These are phyloP conservation scores for Penaeus indicus DNA, from an alignment of 1,140 invertebrate genomes.

Conservation along the genomic window DNA sequence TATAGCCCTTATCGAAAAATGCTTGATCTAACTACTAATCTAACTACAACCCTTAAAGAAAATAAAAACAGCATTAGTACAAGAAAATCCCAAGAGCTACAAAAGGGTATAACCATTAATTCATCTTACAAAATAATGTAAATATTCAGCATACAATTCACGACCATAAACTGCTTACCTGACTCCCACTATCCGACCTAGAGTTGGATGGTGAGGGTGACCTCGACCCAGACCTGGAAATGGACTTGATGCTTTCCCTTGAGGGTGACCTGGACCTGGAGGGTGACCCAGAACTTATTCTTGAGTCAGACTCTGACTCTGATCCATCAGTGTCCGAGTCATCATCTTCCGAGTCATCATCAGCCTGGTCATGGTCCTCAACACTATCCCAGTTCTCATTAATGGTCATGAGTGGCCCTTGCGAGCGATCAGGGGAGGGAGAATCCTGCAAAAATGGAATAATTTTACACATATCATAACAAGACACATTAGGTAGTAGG, in stretches of 20 bases:
- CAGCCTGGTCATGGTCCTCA: constrained; percentile 61
- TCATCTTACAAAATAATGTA: background rate
- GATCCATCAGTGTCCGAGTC: constrained; percentile 54
- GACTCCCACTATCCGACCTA: constrained; percentile 56
- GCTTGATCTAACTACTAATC: no score
- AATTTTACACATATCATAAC: background rate
- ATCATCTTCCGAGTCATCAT: constrained; percentile 65
- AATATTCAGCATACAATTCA: background rate
- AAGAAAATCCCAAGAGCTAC: no score
- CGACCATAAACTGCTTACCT: constrained; percentile 4
- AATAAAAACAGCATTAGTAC: no score
- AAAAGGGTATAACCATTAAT: background rate
- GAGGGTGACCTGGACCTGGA: constrained; percentile 38
- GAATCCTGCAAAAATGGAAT: constrained; percentile 62
- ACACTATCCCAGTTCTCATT: constrained; percentile 67
- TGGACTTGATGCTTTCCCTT: constrained; percentile 47
- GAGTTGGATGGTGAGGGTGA: constrained; percentile 56
- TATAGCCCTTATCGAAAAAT: no score
- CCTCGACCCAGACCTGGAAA: constrained; percentile 26
- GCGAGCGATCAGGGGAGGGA: constrained; percentile 65
- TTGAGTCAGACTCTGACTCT: constrained; percentile 47
- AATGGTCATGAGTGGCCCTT: constrained; percentile 66
- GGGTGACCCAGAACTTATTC: constrained; percentile 54
- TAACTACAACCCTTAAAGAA: no score
- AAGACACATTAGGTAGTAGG: no score